Percentiles rank a stretch among this genome's conserved stretches.
Conservation (phyloP, 2,113 vertebrate genomes). For the Ochotona princeps region DNA sequence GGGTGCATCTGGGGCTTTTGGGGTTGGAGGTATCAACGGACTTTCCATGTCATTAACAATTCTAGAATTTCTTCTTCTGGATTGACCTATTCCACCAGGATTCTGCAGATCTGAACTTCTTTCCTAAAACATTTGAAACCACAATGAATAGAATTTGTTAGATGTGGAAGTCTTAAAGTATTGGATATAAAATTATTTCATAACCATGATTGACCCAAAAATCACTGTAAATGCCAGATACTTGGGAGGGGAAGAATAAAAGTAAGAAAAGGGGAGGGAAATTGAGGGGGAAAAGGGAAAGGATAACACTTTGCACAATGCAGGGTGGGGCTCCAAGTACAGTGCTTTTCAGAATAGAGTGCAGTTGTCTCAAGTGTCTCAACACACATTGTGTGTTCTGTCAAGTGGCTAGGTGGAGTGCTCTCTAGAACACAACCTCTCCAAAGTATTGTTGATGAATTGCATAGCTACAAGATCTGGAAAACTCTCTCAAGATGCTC, state of each 20-base stretch:
- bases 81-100: constrained; percentile 50
- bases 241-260: background rate
- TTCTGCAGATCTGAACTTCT: constrained; percentile 60
- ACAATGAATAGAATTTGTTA: constrained; percentile 58
- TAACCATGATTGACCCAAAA: background rate
- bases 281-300: background rate
- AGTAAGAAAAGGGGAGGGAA: background rate
- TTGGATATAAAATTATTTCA: constrained; percentile 11
- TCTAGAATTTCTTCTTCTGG: constrained; percentile 66
- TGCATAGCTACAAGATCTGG: background rate
- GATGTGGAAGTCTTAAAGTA: background rate
- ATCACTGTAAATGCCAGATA: background rate
- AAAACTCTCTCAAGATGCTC: background rate
- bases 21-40: background rate
- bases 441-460: background rate
- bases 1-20: background rate
- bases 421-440: background rate
- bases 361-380: background rate
- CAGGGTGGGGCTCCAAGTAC: background rate
- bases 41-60: constrained; percentile 25
- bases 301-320: background rate
- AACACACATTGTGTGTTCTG: background rate
- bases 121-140: constrained; percentile 77
- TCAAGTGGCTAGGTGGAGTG: background rate
- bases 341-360: background rate